Base-by-base conservation (phyloP, 23 tunicate genomes). In the Oikopleura vanhoeffeni region DNA sequence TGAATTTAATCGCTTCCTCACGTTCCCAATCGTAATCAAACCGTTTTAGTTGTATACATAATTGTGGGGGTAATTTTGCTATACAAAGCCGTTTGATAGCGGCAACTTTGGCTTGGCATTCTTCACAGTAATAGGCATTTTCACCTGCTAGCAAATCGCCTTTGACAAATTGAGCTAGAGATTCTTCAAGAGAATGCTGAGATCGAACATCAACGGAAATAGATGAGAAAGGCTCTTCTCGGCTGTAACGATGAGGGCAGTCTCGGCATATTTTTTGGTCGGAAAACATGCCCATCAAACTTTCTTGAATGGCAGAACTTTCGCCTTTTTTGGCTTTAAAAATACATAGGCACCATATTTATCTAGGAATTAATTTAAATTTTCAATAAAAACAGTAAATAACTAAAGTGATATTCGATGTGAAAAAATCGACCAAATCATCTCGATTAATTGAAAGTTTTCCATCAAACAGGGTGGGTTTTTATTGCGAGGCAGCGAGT, bases 21-120 rank as follows among this genome's bases (percentile, higher is more conserved):
- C 88, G 86, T 76, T 92, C 97, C 97, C 97, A 92, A 84, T 92
- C 97, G 85, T 92, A 92, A 39, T 87, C 92, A 83, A 92, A 92
- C 39, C 97, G 83, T 86, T 92, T 92, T 84, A 92, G 85, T 77
- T 92, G 97, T 41, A 92, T 92, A 84, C 86, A 84, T n/a, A 92
- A 89, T 4, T 89, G 83, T 0, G 92, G 90, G 0, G 97, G 97
- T 71, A 92, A 88, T 57, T 90, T 76, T 41, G 87, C 90, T 83
- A 92, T 92, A 85, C 97, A 92, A 0, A 90, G 88, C 36, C 97
- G 85, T 87, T 92, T 92, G 0, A 91, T 41, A 1, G 93, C 87
- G 0, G 92, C 85, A 41, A 91, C 97, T 92, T 92, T 92, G 41
- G 86, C 84, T 60, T 92, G 84, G 86, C 97, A 92, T 76, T 87